Evolutionary conservation across 1,140 invertebrate genomes (phyloP), one percentile per base, ranked within the genome.

Genomic region (Neotoxoptera formosana): DNA sequence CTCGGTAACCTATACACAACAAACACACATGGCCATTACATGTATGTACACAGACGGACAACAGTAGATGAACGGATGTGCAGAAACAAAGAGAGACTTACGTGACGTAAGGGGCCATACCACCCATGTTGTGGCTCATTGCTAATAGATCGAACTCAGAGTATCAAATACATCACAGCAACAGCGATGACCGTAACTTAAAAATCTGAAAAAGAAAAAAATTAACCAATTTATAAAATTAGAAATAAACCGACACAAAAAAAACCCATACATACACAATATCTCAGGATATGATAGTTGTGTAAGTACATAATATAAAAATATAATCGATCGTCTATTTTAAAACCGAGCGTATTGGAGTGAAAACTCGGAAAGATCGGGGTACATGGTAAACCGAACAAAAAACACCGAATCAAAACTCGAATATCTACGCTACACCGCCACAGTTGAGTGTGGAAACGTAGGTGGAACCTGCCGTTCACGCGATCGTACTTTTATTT

Each of bases 41-140:
- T 25, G 51, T 60, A 47, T 25, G 34, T 41, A 30, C 51, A 56
- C 7, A 41, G 14, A 76, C 30, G 2, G 30, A 41, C 21, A 11
- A 23, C 8, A 34, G 36, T 51, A 21, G 7, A 34, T 23, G 3
- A n/a, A 36, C 23, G 14, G 11, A 89, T 56, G 21, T 60, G 6
- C 7, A 14, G 25, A 36, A 56, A 56, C 36, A 6, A 90, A 56
- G 7, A 94, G 17, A 1, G 30, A 94, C 91, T 93, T 93, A 94
- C 94, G 94, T 94, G 41, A 95, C 95, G 94, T 95, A 96, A 94
- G 95, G 95, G 95, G 95, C 95, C 95, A 96, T 96, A 95, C 95
- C 96, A 95, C 95, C 95, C 94, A 96, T 95, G 93, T 95, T 95
- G 90, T 95, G 94, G 94, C 94, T 94, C 94, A 95, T 95, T 90